Evolutionary conservation across 2,888 invertebrate genomes (phyloP).

Genomic region (Caradrina kadenii): DNA sequence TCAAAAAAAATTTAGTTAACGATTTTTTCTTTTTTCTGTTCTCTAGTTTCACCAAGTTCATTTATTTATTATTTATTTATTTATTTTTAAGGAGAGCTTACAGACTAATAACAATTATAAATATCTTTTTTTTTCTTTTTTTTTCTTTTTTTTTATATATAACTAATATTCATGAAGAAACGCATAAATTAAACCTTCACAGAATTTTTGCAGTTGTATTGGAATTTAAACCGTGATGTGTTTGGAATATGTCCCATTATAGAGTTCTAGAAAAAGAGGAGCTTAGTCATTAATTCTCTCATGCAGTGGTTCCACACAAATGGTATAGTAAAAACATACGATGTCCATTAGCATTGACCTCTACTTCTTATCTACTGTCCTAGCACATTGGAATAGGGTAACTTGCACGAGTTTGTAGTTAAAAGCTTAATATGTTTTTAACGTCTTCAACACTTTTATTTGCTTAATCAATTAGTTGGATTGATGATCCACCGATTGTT

Average conservation of each 20-base stretch:
- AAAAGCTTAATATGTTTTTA: constrained; percentile 46
- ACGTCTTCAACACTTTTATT: constrained; percentile 42
- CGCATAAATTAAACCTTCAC: too few relatives aligned
- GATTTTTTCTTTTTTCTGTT: too few relatives aligned
- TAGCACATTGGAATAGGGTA: constrained; percentile 4
- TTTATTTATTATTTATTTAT: too few relatives aligned
- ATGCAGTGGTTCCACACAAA: constrained; percentile 23
- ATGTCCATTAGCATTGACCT: constrained; percentile 28
- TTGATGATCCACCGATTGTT: constrained; percentile 32
- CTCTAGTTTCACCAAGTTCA: too few relatives aligned
- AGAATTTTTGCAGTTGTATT: too few relatives aligned
- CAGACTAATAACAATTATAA: too few relatives aligned
- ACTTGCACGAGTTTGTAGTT: constrained; percentile 29
- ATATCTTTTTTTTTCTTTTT: too few relatives aligned
- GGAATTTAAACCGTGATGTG: not conserved
- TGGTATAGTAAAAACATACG: constrained; percentile 17
- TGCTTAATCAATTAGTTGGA: constrained; percentile 46
- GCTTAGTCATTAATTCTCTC: not conserved
- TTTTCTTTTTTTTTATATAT: too few relatives aligned
- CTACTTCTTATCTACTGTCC: not conserved
- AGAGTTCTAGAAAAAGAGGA: not conserved
- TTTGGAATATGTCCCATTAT: not conserved
- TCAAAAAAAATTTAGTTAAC: too few relatives aligned
- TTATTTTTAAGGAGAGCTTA: too few relatives aligned
- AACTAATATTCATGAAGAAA: too few relatives aligned